Conservation (phyloP, 2,888 invertebrate species). For the Itoplectis maculator region DNA sequence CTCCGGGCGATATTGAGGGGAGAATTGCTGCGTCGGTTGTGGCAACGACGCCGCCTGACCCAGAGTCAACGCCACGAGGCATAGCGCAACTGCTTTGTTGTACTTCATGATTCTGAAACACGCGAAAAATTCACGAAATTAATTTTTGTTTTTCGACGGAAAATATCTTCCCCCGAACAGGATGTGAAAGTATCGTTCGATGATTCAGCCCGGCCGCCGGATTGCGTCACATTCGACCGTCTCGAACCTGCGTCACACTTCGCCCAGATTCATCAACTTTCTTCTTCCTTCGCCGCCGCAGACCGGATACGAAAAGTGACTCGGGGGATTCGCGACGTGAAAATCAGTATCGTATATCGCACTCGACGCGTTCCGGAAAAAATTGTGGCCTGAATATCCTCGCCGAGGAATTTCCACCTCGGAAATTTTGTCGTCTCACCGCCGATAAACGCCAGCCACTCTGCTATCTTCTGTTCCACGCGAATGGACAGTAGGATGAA, state of each 20-base stretch:
- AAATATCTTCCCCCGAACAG: slow-evolving; percentile 33
- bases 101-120: slow-evolving; percentile 86
- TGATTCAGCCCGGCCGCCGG: slow-evolving; percentile 18
- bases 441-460: not conserved
- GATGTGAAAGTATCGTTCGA: slow-evolving; percentile 62
- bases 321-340: slow-evolving; percentile 6
- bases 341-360: not conserved
- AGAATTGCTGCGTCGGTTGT: slow-evolving; percentile 83
- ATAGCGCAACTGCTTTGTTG: slow-evolving; percentile 89
- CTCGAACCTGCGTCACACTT: slow-evolving; percentile 17
- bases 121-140: slow-evolving; percentile 8
- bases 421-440: not conserved
- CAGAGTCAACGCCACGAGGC: slow-evolving; percentile 88
- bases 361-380: slow-evolving; percentile 1
- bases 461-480: not conserved
- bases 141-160: not conserved
- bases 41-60: slow-evolving; percentile 80
- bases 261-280: slow-evolving; percentile 22
- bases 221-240: slow-evolving; percentile 48
- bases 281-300: not conserved
- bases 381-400: slow-evolving; percentile 2
- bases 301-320: slow-evolving; percentile 3
- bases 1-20: slow-evolving; percentile 75
- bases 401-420: not conserved
- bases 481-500: no score